Percentiles rank a stretch among this genome's conserved stretches.
Evolutionary conservation across 2,888 invertebrate species (phyloP).

Genomic region (Nomada flava): DNA sequence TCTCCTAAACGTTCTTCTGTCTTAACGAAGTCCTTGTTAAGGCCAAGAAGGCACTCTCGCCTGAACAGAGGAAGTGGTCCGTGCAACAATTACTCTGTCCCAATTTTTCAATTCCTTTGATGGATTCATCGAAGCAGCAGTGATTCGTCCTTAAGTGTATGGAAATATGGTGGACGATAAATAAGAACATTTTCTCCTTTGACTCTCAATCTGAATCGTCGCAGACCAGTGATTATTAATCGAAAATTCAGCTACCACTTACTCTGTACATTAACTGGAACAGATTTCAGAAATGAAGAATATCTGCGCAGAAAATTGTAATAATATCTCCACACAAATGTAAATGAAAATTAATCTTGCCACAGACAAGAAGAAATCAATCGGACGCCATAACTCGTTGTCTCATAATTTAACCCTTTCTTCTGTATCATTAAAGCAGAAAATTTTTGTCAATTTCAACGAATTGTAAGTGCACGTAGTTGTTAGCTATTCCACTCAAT

Average conservation of each 20-base stretch:
- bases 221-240: not conserved
- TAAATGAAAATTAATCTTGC: too few species aligned
- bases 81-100: slow-evolving; percentile 19
- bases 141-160: not conserved
- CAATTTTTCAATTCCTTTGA: slow-evolving; percentile 30
- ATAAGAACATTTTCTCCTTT: slow-evolving; percentile 32
- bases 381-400: too few species aligned
- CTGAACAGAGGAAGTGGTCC: slow-evolving; percentile 8
- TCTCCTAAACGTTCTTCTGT: slow-evolving; percentile 17
- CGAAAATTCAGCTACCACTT: not conserved
- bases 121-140: not conserved
- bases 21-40: slow-evolving; percentile 16
- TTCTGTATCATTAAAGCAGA: too few species aligned
- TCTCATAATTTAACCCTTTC: too few species aligned
- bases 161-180: not conserved
- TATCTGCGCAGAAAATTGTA: too few species aligned
- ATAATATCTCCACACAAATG: too few species aligned
- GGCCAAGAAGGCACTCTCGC: not conserved
- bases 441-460: too few species aligned
- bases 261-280: too few species aligned
- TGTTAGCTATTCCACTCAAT: too few species aligned
- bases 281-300: too few species aligned
- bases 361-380: too few species aligned
- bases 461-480: too few species aligned
- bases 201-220: not conserved